Conservation (phyloP, 2,888 invertebrate genomes). For the Tuta absoluta region DNA sequence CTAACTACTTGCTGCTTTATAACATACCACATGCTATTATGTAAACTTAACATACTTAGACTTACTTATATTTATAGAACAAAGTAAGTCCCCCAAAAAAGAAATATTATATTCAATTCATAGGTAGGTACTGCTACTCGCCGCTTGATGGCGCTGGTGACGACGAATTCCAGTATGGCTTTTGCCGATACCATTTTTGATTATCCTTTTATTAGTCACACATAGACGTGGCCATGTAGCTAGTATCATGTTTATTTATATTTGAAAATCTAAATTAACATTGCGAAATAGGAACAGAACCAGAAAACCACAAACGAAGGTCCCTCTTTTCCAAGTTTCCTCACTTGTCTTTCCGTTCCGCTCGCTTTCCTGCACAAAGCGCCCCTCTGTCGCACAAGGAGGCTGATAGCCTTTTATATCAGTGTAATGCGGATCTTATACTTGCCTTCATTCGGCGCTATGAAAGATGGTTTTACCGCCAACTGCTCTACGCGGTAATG, state of each 20-base stretch:
- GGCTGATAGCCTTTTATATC: constrained; percentile 59
- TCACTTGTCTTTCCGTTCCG: constrained; percentile 35
- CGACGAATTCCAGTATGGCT: not conserved
- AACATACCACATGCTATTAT: too few relatives aligned
- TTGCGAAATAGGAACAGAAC: not conserved
- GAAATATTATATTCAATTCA: too few relatives aligned
- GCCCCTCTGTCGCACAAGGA: constrained; percentile 51
- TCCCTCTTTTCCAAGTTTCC: constrained; percentile 43
- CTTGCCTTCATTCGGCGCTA: constrained; percentile 48
- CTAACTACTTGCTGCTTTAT: too few relatives aligned
- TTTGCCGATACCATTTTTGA: not conserved
- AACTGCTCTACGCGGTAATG: not conserved
- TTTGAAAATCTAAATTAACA: too few relatives aligned
- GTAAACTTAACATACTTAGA: too few relatives aligned
- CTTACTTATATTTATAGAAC: too few relatives aligned
- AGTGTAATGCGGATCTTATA: constrained; percentile 60
- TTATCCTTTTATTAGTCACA: not conserved
- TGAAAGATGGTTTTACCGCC: constrained; percentile 33
- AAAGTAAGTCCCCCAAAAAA: too few relatives aligned
- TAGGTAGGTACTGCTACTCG: not conserved
- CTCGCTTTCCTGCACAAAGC: constrained; percentile 14
- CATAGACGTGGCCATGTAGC: too few relatives aligned
- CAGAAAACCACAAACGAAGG: not conserved
- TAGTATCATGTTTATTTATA: too few relatives aligned
- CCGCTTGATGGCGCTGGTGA: constrained; percentile 1